phyloP scores from a whole-genome alignment of 2,888 invertebrate genomes.

The Chaitophorus viminalis region DNA sequence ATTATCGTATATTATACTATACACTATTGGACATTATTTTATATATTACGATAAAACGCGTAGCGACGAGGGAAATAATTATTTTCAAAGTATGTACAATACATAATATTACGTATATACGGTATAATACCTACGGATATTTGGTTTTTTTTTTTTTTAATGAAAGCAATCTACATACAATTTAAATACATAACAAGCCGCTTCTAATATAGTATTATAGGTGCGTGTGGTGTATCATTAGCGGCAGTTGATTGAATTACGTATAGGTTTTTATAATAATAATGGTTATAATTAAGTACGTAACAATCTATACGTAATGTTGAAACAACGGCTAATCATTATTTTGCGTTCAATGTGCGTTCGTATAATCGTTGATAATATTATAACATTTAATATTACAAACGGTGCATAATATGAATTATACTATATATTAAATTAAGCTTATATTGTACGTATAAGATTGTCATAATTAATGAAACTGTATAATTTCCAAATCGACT shows the following conservation, averaged over 20 bases:
- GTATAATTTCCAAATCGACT: not conserved
- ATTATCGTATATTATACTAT: too few relatives aligned
- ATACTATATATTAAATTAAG: not conserved
- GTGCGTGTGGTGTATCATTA: not conserved
- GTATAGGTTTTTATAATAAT: conserved; percentile 16
- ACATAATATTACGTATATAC: too few relatives aligned
- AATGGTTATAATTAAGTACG: conserved; percentile 3
- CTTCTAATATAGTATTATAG: not conserved
- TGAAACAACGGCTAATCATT: conserved; percentile 15
- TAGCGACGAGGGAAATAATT: not conserved
- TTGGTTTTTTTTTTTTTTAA: not conserved
- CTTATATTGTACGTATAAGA: not conserved
- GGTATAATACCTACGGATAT: not conserved
- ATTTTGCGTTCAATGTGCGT: not conserved
- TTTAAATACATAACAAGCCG: not conserved
- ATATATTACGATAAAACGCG: not conserved
- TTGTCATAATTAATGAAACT: conserved; percentile 25
- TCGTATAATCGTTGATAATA: too few relatives aligned
- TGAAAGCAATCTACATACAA: not conserved
- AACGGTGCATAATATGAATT: too few relatives aligned
- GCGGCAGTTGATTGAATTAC: conserved; percentile 5
- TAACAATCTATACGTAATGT: not conserved
- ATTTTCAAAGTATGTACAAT: not conserved
- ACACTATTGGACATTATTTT: too few relatives aligned
- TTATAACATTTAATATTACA: too few relatives aligned